phyloP scores from a whole-genome alignment of 2,797 vertebrate genomes.

The Melanotaenia nigrans region DNA sequence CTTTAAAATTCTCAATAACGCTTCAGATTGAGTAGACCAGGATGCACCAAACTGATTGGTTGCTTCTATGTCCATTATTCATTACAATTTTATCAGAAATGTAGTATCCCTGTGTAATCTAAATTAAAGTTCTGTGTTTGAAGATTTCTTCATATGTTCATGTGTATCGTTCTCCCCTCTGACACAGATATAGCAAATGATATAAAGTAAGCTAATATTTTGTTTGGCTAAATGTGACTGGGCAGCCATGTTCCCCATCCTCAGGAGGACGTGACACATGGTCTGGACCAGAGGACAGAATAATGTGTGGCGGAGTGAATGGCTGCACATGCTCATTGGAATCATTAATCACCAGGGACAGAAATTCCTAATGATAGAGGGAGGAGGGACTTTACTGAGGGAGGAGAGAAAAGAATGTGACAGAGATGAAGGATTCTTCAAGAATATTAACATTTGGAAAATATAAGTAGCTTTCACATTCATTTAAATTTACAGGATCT shows the following conservation, averaged over 20 bases:
- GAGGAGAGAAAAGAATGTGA: slow-evolving; percentile 61
- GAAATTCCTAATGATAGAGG: slow-evolving; percentile 75
- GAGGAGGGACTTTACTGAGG: slow-evolving; percentile 64
- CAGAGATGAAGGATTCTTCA: slow-evolving; percentile 70
- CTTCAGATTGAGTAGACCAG: not conserved
- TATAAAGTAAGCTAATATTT: slow-evolving; percentile 42
- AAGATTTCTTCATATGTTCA: slow-evolving; percentile 5
- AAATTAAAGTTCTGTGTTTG: slow-evolving; percentile 3
- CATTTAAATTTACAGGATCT: slow-evolving; percentile 51
- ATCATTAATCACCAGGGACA: slow-evolving; percentile 81
- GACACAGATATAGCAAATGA: slow-evolving; percentile 42
- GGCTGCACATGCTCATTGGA: slow-evolving; percentile 82
- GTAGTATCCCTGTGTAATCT: not conserved
- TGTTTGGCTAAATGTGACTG: slow-evolving; percentile 53
- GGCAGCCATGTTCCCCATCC: slow-evolving; percentile 43
- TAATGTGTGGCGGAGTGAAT: slow-evolving; percentile 76
- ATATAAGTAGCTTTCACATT: slow-evolving; percentile 53
- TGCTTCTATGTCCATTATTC: not conserved
- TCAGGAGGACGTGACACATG: slow-evolving; percentile 73
- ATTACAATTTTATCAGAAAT: not conserved
- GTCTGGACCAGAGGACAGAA: slow-evolving; percentile 73
- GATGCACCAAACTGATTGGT: not conserved
- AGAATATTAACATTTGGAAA: slow-evolving; percentile 71
- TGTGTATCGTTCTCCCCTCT: slow-evolving; percentile 2
- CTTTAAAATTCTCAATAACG: slow-evolving; percentile 21